phyloP scores from a whole-genome alignment of 1,140 invertebrate genomes.

The Drosophila albomicans region DNA sequence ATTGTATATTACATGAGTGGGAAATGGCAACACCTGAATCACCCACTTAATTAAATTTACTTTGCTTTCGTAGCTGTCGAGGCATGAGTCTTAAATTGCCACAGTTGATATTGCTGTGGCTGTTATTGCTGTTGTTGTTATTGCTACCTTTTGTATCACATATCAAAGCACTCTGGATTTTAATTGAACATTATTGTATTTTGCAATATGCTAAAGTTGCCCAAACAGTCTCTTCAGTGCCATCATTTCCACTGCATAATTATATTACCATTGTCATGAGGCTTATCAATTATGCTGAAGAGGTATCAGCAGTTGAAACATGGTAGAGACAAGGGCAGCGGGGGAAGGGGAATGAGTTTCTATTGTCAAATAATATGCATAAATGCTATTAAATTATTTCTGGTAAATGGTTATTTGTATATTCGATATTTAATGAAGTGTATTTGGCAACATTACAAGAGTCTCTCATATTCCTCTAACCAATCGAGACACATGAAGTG shows the following conservation, averaged over 20 bases:
- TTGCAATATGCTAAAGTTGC: slow-evolving; percentile 12
- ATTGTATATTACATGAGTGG: slow-evolving; percentile 4
- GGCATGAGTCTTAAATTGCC: slow-evolving; percentile 11
- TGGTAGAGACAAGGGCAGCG: neutral
- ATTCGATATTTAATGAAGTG: slow-evolving; percentile 51
- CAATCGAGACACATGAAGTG: too few species aligned
- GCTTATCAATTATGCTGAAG: slow-evolving; percentile 27
- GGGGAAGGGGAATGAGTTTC: neutral
- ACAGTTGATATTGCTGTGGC: neutral
- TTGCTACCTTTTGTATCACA: slow-evolving; percentile 25
- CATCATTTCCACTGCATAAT: slow-evolving; percentile 29
- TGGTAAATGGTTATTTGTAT: slow-evolving; percentile 42
- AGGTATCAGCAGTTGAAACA: too few species aligned
- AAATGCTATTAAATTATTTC: slow-evolving; percentile 50
- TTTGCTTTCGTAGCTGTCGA: neutral
- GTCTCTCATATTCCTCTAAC: slow-evolving; percentile 21
- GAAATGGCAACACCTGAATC: slow-evolving; percentile 18
- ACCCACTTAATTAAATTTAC: slow-evolving; percentile 32
- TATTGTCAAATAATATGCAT: slow-evolving; percentile 33
- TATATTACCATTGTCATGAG: slow-evolving; percentile 18
- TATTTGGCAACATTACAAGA: slow-evolving; percentile 37
- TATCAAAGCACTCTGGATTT: slow-evolving; percentile 42
- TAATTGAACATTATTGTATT: slow-evolving; percentile 54
- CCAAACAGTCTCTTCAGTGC: slow-evolving; percentile 5
- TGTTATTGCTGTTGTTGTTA: neutral